Percentiles rank a stretch among this genome's conserved stretches.
phyloP scores from a whole-genome alignment of 2,888 invertebrate species.

The Branchinecta sandiegonensis region DNA sequence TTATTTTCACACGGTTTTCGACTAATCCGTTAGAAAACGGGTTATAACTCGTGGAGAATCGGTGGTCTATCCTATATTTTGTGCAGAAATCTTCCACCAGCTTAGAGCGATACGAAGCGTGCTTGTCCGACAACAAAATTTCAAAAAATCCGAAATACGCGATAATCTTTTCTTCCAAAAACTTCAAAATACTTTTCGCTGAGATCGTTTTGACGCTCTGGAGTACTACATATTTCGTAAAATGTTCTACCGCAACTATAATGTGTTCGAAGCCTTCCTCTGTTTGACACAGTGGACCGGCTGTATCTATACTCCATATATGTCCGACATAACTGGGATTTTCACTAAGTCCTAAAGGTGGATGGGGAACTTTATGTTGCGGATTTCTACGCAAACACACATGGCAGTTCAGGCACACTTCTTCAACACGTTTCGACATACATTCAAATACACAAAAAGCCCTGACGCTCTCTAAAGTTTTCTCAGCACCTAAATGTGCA shows the following conservation, averaged over 20 bases:
- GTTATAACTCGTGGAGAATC: conserved; percentile 3
- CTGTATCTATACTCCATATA: conserved; percentile 5
- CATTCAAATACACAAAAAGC: too few relatives aligned
- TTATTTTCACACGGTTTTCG: not conserved
- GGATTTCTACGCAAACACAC: too few relatives aligned
- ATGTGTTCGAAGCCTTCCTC: not conserved
- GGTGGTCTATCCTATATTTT: not conserved
- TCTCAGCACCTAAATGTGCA: too few relatives aligned
- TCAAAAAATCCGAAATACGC: conserved; percentile 12
- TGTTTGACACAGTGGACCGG: not conserved
- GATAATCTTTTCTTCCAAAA: not conserved
- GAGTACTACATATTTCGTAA: not conserved
- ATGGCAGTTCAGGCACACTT: too few relatives aligned
- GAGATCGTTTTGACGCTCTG: not conserved
- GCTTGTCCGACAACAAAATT: not conserved
- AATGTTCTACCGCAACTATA: not conserved
- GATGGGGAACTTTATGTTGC: not conserved
- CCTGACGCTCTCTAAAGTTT: too few relatives aligned
- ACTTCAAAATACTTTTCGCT: not conserved
- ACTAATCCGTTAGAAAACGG: not conserved
- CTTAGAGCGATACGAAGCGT: not conserved
- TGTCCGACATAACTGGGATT: conserved; percentile 4
- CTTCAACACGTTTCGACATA: too few relatives aligned
- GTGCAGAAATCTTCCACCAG: not conserved
- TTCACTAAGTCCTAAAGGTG: not conserved